Base-by-base conservation (phyloP, 2,888 invertebrate genomes). In the Unio pictorum region DNA sequence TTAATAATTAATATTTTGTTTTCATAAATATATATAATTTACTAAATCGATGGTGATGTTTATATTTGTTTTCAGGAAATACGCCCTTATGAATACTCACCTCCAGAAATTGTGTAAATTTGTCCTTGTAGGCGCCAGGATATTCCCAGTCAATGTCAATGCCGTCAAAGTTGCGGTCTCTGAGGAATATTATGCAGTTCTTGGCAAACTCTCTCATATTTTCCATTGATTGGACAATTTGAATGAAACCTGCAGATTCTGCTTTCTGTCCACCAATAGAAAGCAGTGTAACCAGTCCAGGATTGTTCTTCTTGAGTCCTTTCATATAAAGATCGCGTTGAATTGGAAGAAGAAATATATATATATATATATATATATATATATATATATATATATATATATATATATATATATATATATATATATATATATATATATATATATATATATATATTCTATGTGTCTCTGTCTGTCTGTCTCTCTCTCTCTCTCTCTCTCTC, bases 141-240 rank as follows among this genome's bases (percentile, higher is more conserved):
- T 82, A 88, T 69, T 88, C 88, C 88, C 88, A 88, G 72, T 88
- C 88, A 18, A 87, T 65, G 74, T 86, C 87, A 15, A 86, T 73
- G 5, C 87, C 87, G 59, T 87, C 85, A 69, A 87, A 87, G 55
- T 81, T 78, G 70, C 85, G 78, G 8, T 79, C 75, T 20, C 84
- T 69, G 7, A 87, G 66, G 64, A 75, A 85, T 18, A 61, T 74
- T 8, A 78, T 73, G 6, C 74, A 69, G 67, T 84, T 84, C 55
- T 75, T 58, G 0, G 84, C 76, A 69, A 87, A 87, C 28, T 60
- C 30, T 11, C 56, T 67, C 62, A 91, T 72, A 2, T 63, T 66
- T 8, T 71, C 66, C 6, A 60, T 63, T 18, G 75, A 69, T n/a
- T 72, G 73, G 56, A 80, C 75, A 8, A 83, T 66, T 67, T 79